phyloP scores from a whole-genome alignment of 2,797 vertebrate species.

The Leptodactylus fallax region DNA sequence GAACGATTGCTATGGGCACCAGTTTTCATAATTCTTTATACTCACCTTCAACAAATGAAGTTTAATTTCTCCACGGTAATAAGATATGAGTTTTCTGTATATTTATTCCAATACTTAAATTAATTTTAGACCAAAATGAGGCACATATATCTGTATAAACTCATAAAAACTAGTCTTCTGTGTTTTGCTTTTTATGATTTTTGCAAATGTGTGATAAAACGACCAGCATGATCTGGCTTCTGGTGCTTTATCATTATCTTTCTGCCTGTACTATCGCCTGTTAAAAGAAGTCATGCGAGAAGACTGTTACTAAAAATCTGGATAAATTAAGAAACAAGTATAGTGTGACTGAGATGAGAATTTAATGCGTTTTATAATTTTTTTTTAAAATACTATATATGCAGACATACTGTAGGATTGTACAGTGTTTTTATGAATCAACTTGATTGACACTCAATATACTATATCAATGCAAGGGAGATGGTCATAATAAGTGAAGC shows the following conservation, averaged over 20 bases:
- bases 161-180: slow-evolving; percentile 16
- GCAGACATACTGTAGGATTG: neutral
- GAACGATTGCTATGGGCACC: neutral
- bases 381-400: no score
- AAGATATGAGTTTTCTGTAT: neutral
- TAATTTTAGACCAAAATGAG: neutral
- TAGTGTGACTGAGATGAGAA: neutral
- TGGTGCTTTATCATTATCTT: slow-evolving; percentile 21
- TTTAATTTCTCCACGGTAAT: neutral
- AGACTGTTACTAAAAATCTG: slow-evolving; percentile 69
- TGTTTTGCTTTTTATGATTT: slow-evolving; percentile 52
- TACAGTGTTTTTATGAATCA: neutral
- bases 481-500: neutral
- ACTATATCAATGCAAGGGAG: neutral
- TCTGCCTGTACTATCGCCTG: slow-evolving; percentile 46
- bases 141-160: no score
- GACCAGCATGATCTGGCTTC: neutral
- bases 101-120: neutral
- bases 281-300: slow-evolving; percentile 53
- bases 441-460: neutral
- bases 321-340: slow-evolving; percentile 65
- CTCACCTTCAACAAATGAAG: neutral
- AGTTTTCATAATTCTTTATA: neutral
- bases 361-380: neutral
- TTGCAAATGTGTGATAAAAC: slow-evolving; percentile 55